Evolutionary conservation across 1,140 invertebrate genomes (phyloP), one percentile per base, ranked within the genome.

Genomic region (Eumaeus atala): DNA sequence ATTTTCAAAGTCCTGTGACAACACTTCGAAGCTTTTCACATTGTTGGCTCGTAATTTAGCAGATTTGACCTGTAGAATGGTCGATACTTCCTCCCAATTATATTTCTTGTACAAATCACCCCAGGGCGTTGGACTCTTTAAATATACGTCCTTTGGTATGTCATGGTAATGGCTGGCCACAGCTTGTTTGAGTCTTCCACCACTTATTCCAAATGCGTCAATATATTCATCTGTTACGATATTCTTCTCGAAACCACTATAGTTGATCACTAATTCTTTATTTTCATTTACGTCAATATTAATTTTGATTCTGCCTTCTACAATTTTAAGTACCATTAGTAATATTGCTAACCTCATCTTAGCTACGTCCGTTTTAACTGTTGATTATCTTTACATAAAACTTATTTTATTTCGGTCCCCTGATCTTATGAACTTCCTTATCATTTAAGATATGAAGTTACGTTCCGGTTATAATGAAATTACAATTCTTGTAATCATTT

Each of bases 1-100:
- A 42, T 84, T 84, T n/a, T 77, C 69, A 11, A 81, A 84, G 21
- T 79, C 70, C 8, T 84, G 74, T 2, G 72, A 62, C 12, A 70
- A 44, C 3, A 84, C 60, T 35, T 70, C 49, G 0, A 72, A 58
- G 0, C 72, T 68, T 17, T 70, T 61, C 7, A 63, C 64, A 1
- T 50, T 62, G 9, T 70, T 58, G 16, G 36, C 50, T 37, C 65
- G 74, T 14, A 80, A n/a, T 55, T n/a, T 63, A 4, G 61, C 72
- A 5, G 71, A 77, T 70, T 81, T 77, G 9, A 81, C 64, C 6
- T 59, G 58, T 21, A 80, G n/a, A 0, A 75, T 54, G 54, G 62
- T 70, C 0, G 59, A 59, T 0, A 81, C 68, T 61, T 72, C 59
- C 52, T 81, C 72, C 73, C 74, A 84, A 17, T 70, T 59, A n/a